Percentiles rank a stretch among this genome's conserved stretches.
Evolutionary conservation across 2,888 invertebrate species (phyloP).

Genomic region (Pachydiplax longipennis): DNA sequence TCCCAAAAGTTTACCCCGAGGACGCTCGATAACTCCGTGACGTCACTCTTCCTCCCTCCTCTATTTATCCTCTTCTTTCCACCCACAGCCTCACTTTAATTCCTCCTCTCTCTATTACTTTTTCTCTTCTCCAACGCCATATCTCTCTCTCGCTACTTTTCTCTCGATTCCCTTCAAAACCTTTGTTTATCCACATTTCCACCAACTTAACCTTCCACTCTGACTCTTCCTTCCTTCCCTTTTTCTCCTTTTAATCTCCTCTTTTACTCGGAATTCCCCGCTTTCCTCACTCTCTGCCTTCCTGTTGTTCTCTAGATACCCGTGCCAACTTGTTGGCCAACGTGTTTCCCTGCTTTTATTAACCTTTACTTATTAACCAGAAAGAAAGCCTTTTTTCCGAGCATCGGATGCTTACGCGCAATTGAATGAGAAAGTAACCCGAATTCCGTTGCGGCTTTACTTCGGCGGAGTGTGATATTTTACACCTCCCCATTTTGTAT

Average conservation of each 20-base stretch:
- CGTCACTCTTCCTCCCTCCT: slow-evolving; percentile 46
- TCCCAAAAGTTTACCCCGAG: slow-evolving; percentile 14
- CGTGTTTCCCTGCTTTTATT: background rate
- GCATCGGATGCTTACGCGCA: no score
- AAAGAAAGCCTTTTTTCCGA: no score
- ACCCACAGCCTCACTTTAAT: background rate
- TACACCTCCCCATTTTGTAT: no score
- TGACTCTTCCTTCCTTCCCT: background rate
- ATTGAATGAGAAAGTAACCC: no score
- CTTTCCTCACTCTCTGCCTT: background rate
- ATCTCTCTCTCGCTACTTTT: background rate
- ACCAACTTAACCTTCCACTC: background rate
- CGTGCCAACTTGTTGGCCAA: background rate
- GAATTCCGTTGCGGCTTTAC: no score
- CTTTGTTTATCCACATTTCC: background rate
- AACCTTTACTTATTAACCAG: background rate
- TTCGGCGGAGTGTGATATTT: no score
- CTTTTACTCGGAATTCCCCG: background rate
- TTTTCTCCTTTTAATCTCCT: background rate
- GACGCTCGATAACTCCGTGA: slow-evolving; percentile 45
- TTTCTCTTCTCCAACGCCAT: background rate
- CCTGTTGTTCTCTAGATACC: background rate
- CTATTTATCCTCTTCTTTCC: background rate
- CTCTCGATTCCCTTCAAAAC: background rate
- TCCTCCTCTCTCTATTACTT: background rate